Base-by-base conservation (phyloP, 1,140 invertebrate species). In the Steinernema khuongi region DNA sequence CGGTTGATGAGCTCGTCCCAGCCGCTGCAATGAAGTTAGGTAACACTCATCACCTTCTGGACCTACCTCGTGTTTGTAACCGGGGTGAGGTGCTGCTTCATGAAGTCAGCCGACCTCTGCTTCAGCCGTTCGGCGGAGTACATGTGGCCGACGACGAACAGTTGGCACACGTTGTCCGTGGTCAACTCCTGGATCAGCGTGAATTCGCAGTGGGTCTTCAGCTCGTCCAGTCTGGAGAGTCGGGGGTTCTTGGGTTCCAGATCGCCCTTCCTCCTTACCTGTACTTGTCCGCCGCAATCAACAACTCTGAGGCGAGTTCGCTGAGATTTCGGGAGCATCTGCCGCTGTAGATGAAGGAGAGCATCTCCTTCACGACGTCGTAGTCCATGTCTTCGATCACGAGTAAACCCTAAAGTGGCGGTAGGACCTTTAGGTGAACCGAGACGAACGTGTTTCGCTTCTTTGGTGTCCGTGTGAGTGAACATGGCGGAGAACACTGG, bases 201-300 rank as follows among this genome's bases (percentile, higher is more conserved):
- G 19, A 72, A 71, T 69, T 84, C 83, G 66, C 83, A 85, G 69
- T 83, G 77, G 30, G 70, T 76, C 60, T 84, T 82, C 22, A 82
- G 43, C 26, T 82, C 80, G 11, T 79, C 80, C 43, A 82, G 70
- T 31, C 79, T 83, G 22, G 36, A 77, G 74, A 19, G 17, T 1
- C 44, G 2, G 43, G 4, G 28, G 22, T 0, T 68, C n/a, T 79
- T 72, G 17, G 74, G 32, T 41, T 75, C 66, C 14, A n/a, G n/a
- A n/a, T n/a, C n/a, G n/a, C n/a, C n/a, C n/a, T n/a, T n/a, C n/a
- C n/a, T n/a, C 69, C 72, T 7, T 67, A 77, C 73, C 84, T 44
- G 69, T 84, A 84, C 68, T 84, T 84, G 70, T 84, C 83, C 30
- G 83, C 83, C n/a, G 83, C 83, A 74, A 84, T 83, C 7, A 84